Evolutionary conservation across 2,113 vertebrate genomes (phyloP).

Genomic region (Pycnonotus jocosus): DNA sequence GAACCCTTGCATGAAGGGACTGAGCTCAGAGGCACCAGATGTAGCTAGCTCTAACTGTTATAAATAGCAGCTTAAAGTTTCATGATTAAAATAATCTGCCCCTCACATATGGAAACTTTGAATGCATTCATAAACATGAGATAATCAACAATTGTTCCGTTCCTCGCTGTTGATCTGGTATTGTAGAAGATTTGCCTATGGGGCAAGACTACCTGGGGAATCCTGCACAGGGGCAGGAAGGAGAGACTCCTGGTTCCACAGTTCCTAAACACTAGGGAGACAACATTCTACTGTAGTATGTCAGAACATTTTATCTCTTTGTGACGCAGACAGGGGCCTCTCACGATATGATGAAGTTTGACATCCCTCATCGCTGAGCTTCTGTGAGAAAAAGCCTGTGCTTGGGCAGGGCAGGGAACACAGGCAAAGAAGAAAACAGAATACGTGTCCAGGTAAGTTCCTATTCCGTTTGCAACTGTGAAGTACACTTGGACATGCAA

Average conservation of each 20-base stretch:
- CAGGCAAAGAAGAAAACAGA: neutral
- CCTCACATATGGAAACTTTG: neutral
- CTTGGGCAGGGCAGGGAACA: neutral
- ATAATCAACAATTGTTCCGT: neutral
- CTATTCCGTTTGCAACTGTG: neutral
- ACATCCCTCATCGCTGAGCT: neutral
- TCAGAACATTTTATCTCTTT: neutral
- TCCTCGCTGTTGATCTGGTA: neutral
- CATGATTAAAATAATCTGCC: neutral
- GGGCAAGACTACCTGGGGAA: neutral
- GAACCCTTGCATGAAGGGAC: neutral
- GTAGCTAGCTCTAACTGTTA: neutral
- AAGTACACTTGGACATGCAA: neutral
- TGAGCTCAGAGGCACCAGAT: neutral
- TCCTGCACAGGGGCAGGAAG: neutral
- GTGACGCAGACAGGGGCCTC: neutral
- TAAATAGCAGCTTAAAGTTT: constrained; percentile 12
- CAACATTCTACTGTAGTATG: accelerated
- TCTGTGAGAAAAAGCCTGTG: neutral
- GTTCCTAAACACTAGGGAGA: neutral
- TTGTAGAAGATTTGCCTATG: neutral
- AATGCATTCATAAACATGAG: neutral
- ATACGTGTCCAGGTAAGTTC: accelerated
- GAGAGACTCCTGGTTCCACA: neutral
- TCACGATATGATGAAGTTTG: neutral